Base-by-base conservation (phyloP, 2,113 vertebrate species). In the Psittacula cyanocephala region DNA sequence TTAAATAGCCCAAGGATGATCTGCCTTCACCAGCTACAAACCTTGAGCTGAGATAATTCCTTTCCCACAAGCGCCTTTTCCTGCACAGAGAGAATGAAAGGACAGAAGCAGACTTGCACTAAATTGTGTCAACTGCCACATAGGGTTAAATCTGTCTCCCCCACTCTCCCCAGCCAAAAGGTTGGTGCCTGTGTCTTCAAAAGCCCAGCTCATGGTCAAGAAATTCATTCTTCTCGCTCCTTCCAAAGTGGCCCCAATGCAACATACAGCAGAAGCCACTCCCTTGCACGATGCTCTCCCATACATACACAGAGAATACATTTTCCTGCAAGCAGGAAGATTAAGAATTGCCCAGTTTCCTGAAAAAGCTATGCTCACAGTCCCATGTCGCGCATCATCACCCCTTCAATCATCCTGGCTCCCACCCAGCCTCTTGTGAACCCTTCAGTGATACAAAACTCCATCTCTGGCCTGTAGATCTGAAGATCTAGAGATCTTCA, bases 231-330 rank as follows among this genome's bases (percentile, higher is more conserved):
- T 41, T 33, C 28, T 52, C 1, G 0, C 41, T 24, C 8, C 4
- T 44, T 2, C 3, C 2, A 0, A 33, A 75, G n/a, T 2, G 2
- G 27, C 33, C 37, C 15, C 2, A 0, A 29, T 7, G 16, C 0
- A 3, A 19, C 18, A 31, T 18, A 53, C 64, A 63, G 55, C 83
- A 86, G 59, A 22, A 91, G 64, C 41, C 29, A 9, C 46, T 64
- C 55, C 60, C 31, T 77, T 19, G 35, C 28, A 16, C 1, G 1
- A 41, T 25, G 65, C 12, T 14, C 44, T 88, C 41, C 60, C 6
- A 1, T 2, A 15, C 1, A 0, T 17, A 64, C 11, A 41, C 31
- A 11, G 5, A 47, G 10, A 72, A 44, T 16, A 46, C 1, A 7
- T 49, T 77, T 69, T 72, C 27, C 23, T 35, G 24, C 8, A 50